phyloP scores from a whole-genome alignment of 2,797 vertebrate species.

The Geotrypetes seraphini region DNA sequence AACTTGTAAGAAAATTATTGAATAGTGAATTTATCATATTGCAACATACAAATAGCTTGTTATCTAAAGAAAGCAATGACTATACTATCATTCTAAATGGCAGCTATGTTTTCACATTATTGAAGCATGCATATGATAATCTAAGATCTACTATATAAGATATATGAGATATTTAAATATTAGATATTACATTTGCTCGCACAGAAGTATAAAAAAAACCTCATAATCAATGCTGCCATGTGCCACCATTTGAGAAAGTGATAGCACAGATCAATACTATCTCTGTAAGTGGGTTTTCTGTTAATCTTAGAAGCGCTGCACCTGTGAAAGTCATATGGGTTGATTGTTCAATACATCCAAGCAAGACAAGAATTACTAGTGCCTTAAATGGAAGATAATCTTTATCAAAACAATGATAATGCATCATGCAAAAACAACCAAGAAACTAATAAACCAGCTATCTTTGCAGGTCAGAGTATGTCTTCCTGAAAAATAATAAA shows the following conservation, averaged over 20 bases:
- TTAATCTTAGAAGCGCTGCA: not conserved
- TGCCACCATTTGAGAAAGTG: not conserved
- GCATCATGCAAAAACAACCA: too few species aligned
- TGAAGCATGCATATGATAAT: not conserved
- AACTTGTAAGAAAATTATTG: too few species aligned
- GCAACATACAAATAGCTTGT: not conserved
- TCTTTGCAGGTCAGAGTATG: too few species aligned
- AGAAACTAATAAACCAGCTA: too few species aligned
- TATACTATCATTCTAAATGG: not conserved
- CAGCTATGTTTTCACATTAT: not conserved
- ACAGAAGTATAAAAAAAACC: not conserved
- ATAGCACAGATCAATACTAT: not conserved
- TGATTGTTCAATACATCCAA: too few species aligned
- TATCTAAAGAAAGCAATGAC: not conserved
- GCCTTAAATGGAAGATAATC: too few species aligned
- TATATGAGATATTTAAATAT: conserved; percentile 3
- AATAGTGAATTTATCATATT: not conserved
- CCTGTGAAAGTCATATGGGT: not conserved
- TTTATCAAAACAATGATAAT: too few species aligned
- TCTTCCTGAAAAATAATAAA: too few species aligned
- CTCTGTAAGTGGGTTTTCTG: not conserved
- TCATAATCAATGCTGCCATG: not conserved
- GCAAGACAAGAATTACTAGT: too few species aligned
- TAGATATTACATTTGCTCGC: not conserved
- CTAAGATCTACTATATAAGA: not conserved